A percentile compares a stretch with the other conserved stretches of the same genome.
phyloP scores from a whole-genome alignment of 1,140 invertebrate genomes.

The Diorhabda elongata region DNA sequence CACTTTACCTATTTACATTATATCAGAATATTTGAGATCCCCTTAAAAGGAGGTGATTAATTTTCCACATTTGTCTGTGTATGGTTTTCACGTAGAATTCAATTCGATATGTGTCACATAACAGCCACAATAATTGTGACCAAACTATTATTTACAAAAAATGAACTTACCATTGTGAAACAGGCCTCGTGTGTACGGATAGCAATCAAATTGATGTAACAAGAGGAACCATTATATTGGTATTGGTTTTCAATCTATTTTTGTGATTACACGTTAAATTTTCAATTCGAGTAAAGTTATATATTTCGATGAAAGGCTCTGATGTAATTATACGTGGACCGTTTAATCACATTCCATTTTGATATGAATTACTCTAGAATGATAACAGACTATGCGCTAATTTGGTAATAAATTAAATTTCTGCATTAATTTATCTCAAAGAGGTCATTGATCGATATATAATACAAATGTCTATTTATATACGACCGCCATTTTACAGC shows the following conservation, averaged over 20 bases:
- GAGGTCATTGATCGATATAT: conserved; percentile 4
- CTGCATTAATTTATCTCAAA: conserved; percentile 13
- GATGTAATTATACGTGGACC: not conserved
- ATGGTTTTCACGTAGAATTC: too few relatives aligned
- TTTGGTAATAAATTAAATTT: conserved; percentile 14
- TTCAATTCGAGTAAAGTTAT: conserved; percentile 5
- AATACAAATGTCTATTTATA: not conserved
- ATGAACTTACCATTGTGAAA: too few relatives aligned
- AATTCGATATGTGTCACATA: too few relatives aligned
- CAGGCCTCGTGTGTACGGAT: too few relatives aligned
- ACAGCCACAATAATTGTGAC: too few relatives aligned
- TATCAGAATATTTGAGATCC: too few relatives aligned
- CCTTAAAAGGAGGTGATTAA: too few relatives aligned
- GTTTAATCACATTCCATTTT: conserved; percentile 11
- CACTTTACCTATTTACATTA: too few relatives aligned
- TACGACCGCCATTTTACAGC: too few relatives aligned
- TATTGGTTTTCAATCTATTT: not conserved
- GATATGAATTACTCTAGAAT: conserved; percentile 7
- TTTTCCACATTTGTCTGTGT: too few relatives aligned
- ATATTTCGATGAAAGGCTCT: conserved; percentile 4
- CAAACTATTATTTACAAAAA: too few relatives aligned
- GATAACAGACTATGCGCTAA: conserved; percentile 12
- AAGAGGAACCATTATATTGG: not conserved
- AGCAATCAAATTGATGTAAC: too few relatives aligned
- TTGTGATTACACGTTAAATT: conserved; percentile 4